Conservation (phyloP, 2,797 vertebrate species). For the Nannoperca obscura region DNA sequence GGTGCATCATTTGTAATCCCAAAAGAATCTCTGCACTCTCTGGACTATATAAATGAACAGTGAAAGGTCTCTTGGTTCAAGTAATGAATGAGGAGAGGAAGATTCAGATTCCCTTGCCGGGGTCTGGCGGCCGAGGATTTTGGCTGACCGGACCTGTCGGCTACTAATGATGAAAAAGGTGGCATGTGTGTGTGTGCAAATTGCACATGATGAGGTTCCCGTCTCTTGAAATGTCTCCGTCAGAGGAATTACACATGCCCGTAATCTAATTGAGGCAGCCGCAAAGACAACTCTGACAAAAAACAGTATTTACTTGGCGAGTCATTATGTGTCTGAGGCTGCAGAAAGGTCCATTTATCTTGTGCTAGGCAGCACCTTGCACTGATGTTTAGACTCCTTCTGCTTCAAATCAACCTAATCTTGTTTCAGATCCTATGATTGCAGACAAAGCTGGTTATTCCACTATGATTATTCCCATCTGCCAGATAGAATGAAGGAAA, state of each 20-base stretch:
- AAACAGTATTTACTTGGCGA: slow-evolving; percentile 74
- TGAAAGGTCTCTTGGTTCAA: slow-evolving; percentile 51
- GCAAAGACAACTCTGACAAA: slow-evolving; percentile 77
- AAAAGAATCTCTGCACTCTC: slow-evolving; percentile 34
- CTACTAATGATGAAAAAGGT: slow-evolving; percentile 78
- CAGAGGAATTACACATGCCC: slow-evolving; percentile 70
- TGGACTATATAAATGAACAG: slow-evolving; percentile 58
- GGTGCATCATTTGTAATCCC: slow-evolving; percentile 45
- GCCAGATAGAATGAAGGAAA: slow-evolving; percentile 43
- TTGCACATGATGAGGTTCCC: slow-evolving; percentile 79
- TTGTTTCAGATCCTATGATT: slow-evolving; percentile 61
- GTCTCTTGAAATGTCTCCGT: slow-evolving; percentile 72
- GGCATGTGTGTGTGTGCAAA: slow-evolving; percentile 74
- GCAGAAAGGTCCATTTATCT: slow-evolving; percentile 73
- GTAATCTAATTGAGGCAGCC: slow-evolving; percentile 79
- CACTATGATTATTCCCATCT: slow-evolving; percentile 55
- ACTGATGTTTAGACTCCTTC: slow-evolving; percentile 66
- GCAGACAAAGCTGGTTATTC: slow-evolving; percentile 61
- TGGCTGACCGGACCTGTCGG: slow-evolving; percentile 52
- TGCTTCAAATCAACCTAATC: slow-evolving; percentile 76
- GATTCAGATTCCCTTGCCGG: slow-evolving; percentile 38
- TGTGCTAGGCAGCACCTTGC: slow-evolving; percentile 59
- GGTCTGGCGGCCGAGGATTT: slow-evolving; percentile 34
- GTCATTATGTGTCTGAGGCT: slow-evolving; percentile 73
- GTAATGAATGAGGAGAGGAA: slow-evolving; percentile 49